Evolutionary conservation across 2,797 vertebrate species (phyloP).

Genomic region (Thaleichthys pacificus): DNA sequence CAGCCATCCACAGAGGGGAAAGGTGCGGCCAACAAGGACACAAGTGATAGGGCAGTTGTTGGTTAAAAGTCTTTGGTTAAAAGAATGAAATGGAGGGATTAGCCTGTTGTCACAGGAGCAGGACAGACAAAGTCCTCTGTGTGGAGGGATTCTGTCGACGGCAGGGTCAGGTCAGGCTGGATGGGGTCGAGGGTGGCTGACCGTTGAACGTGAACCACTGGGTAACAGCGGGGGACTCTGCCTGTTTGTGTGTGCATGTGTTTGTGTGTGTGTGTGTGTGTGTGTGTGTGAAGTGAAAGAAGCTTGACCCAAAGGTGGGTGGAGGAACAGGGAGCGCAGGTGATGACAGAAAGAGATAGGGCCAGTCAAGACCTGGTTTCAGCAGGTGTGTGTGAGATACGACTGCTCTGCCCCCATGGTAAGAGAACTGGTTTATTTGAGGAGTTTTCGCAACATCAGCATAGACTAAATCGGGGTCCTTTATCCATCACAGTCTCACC

Average conservation of each 20-base stretch:
- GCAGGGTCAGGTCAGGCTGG: constrained; percentile 63
- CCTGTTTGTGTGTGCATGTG: background rate
- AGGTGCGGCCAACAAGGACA: constrained; percentile 60
- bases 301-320: background rate
- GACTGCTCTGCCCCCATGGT: background rate
- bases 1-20: constrained; percentile 32
- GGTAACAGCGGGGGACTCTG: background rate
- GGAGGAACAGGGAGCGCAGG: background rate
- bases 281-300: background rate
- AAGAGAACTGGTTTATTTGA: background rate
- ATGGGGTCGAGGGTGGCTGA: constrained; percentile 8
- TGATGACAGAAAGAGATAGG: constrained; percentile 6
- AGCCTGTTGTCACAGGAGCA: constrained; percentile 39
- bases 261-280: too few relatives aligned
- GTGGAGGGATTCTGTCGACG: constrained; percentile 71
- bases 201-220: constrained; percentile 4
- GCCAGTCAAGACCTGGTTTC: background rate
- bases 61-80: constrained; percentile 41
- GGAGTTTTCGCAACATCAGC: background rate
- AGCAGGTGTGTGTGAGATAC: background rate
- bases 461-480: background rate
- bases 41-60: constrained; percentile 56
- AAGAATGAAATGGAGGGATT: constrained; percentile 63
- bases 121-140: constrained; percentile 19
- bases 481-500: background rate